These are phyloP conservation scores for Pseudoips prasinana DNA, from an alignment of 2,888 invertebrate genomes.

Conservation along the genomic window DNA sequence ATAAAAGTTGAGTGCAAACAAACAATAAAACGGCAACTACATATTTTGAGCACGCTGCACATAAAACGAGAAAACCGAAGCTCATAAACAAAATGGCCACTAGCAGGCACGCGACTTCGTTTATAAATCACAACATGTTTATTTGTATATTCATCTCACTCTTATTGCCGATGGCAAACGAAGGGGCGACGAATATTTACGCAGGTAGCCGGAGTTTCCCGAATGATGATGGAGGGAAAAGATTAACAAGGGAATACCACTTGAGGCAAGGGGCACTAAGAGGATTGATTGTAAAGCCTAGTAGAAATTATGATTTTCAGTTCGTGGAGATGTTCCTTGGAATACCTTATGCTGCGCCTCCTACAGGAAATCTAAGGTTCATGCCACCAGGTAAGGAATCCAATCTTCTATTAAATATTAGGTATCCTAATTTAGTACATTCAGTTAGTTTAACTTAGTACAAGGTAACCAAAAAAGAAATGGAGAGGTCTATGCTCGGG, in stretches of 20 bases:
- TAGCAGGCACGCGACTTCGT: constrained; percentile 68
- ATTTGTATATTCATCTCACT: constrained; percentile 75
- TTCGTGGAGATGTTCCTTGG: constrained; percentile 89
- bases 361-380: constrained; percentile 88
- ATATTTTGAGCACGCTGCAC: constrained; percentile 58
- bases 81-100: constrained; percentile 75
- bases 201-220: constrained; percentile 55
- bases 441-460: too few species aligned
- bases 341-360: constrained; percentile 91
- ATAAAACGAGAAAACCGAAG: constrained; percentile 58
- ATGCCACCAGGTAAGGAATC: constrained; percentile 91
- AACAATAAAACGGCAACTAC: constrained; percentile 61
- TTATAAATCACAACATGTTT: constrained; percentile 75
- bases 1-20: constrained; percentile 65
- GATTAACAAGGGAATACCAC: constrained; percentile 82
- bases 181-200: constrained; percentile 59
- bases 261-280: constrained; percentile 86
- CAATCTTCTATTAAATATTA: too few species aligned
- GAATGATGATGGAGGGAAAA: constrained; percentile 59
- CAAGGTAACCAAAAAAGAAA: too few species aligned
- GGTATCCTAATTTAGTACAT: too few species aligned
- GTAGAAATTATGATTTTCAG: constrained; percentile 82
- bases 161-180: constrained; percentile 67
- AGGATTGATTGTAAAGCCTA: constrained; percentile 85
- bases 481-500: too few species aligned